phyloP scores from a whole-genome alignment of 2,888 invertebrate genomes.

The Trachelus tabidus region DNA sequence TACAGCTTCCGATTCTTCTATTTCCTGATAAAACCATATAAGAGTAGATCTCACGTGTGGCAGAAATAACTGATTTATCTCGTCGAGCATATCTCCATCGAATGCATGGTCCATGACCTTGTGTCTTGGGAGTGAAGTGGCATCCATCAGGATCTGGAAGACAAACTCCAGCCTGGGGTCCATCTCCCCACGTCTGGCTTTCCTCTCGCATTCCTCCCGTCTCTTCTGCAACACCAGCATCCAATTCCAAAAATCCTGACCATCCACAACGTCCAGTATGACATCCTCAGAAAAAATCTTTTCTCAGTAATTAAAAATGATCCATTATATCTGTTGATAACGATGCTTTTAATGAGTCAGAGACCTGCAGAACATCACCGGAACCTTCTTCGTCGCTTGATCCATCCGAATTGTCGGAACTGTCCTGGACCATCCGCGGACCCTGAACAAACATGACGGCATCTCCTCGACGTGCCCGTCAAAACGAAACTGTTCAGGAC shows the following conservation, averaged over 20 bases:
- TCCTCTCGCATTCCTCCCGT: conserved; percentile 92
- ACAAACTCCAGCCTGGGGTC: conserved; percentile 91
- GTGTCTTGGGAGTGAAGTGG: conserved; percentile 82
- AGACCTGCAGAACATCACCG: conserved; percentile 61
- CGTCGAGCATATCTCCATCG: conserved; percentile 91
- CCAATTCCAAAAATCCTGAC: neutral
- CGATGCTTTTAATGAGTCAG: neutral
- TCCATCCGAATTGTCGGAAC: conserved; percentile 55
- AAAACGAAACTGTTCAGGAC: conserved; percentile 13
- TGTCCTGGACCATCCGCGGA: conserved; percentile 41
- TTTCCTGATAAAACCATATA: conserved; percentile 90
- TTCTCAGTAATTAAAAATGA: neutral
- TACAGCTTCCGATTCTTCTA: conserved; percentile 75
- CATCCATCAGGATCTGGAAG: conserved; percentile 88
- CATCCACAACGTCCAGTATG: neutral
- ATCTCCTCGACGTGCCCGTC: neutral
- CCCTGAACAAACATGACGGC: conserved; percentile 59
- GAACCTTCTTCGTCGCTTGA: conserved; percentile 54
- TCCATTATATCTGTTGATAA: neutral
- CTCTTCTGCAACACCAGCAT: conserved; percentile 69
- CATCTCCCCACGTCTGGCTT: conserved; percentile 91
- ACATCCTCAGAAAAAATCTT: neutral
- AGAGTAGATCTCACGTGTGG: conserved; percentile 88
- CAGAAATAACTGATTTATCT: conserved; percentile 87
- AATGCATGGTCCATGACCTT: conserved; percentile 93